phyloP scores from a whole-genome alignment of 2,888 invertebrate genomes.

The Ferrisia virgata region DNA sequence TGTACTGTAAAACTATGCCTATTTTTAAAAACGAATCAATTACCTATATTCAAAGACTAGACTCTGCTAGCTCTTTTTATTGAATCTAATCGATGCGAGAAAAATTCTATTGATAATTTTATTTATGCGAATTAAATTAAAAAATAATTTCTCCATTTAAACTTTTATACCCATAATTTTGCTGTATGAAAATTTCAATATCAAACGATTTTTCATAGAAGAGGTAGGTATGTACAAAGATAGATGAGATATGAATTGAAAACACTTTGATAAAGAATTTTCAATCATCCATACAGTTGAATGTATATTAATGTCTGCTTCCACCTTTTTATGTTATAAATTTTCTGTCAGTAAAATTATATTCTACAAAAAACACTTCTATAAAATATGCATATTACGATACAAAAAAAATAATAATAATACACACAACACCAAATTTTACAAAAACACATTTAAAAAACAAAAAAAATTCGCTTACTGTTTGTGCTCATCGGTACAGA shows the following conservation, averaged over 20 bases:
- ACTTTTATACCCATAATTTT: not conserved
- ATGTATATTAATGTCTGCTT: not conserved
- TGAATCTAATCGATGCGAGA: not conserved
- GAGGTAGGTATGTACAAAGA: no score
- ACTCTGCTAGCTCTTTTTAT: not conserved
- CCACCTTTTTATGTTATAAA: not conserved
- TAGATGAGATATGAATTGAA: not conserved
- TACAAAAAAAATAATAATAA: no score
- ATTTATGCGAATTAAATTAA: not conserved
- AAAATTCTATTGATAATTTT: not conserved
- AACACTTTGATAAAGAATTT: not conserved
- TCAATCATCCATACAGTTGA: not conserved
- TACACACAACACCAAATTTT: not conserved
- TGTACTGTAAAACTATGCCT: not conserved
- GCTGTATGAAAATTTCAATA: not conserved
- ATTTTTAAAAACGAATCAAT: not conserved
- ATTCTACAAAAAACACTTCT: not conserved
- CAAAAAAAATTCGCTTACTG: constrained; percentile 29
- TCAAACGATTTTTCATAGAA: not conserved
- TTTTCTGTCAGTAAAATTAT: not conserved
- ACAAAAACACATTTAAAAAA: not conserved
- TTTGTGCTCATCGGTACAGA: constrained; percentile 29
- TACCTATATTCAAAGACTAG: not conserved
- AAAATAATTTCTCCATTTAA: not conserved
- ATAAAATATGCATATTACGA: no score